Conservation (phyloP, 2,888 invertebrate species). For the Neoitamus cyanurus region DNA sequence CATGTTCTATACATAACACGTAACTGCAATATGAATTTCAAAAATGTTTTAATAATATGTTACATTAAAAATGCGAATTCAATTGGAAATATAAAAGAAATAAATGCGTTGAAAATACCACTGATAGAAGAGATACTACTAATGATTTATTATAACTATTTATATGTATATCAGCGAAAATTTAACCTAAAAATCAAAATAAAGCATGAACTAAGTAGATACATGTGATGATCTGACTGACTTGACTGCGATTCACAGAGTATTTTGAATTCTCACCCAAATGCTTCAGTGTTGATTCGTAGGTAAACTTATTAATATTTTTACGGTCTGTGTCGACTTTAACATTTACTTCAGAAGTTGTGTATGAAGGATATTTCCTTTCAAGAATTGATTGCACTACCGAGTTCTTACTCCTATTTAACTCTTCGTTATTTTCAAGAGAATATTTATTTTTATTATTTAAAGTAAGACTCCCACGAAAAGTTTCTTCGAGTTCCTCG, state of each 20-base stretch:
- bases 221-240: conserved; percentile 11
- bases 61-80: background rate
- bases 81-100: background rate
- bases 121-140: background rate
- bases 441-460: conserved; percentile 32
- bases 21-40: background rate
- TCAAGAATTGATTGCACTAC: background rate
- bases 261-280: conserved; percentile 31
- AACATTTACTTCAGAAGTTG: conserved; percentile 1
- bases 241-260: conserved; percentile 12
- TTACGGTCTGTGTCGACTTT: background rate
- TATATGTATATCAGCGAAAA: background rate
- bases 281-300: background rate
- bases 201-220: conserved; percentile 28
- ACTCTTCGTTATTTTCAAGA: background rate
- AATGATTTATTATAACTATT: conserved; percentile 12
- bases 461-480: background rate
- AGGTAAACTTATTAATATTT: conserved; percentile 2
- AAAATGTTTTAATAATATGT: background rate
- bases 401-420: conserved; percentile 14
- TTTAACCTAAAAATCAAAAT: background rate
- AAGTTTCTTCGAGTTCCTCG: conserved; percentile 27
- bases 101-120: background rate
- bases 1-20: no score
- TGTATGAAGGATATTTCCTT: background rate